Percentiles rank a stretch among this genome's conserved stretches.
Conservation (phyloP, 2,797 vertebrate genomes). For the Setipinna tenuifilis region DNA sequence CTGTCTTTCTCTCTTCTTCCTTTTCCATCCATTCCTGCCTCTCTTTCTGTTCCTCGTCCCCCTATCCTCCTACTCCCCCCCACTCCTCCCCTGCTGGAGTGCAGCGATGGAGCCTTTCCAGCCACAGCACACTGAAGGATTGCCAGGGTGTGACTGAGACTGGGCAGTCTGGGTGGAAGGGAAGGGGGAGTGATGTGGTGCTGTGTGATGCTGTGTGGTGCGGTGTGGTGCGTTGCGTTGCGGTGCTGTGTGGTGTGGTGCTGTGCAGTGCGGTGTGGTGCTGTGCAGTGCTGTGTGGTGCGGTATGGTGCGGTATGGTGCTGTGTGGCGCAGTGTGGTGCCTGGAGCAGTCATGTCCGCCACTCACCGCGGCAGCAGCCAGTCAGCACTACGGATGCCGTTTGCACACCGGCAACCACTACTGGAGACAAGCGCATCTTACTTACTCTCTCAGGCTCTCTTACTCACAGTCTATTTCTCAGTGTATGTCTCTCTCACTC, state of each 20-base stretch:
- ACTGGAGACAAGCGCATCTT: no score
- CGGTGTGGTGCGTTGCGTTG: neutral
- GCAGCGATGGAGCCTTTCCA: neutral
- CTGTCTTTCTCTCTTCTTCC: no score
- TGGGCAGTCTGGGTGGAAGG: neutral
- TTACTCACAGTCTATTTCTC: no score
- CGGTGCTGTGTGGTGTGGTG: neutral
- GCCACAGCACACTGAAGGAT: neutral
- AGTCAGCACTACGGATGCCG: neutral
- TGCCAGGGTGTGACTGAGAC: neutral
- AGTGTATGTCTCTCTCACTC: no score
- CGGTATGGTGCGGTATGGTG: neutral
- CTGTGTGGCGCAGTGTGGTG: constrained; percentile 28
- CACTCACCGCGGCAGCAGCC: neutral
- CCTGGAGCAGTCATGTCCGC: neutral
- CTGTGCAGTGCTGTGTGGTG: no score
- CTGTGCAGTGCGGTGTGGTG: constrained; percentile 29
- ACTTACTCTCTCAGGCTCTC: neutral
- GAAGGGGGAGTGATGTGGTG: no score
- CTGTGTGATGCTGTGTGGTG: constrained; percentile 30
- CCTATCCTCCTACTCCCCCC: neutral
- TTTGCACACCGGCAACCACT: neutral
- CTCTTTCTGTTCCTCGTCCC: neutral
- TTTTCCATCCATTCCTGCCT: no score
- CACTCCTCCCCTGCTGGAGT: neutral